These are phyloP conservation scores for Otocyon megalotis DNA, from an alignment of 2,113 vertebrate species.

Conservation along the genomic window DNA sequence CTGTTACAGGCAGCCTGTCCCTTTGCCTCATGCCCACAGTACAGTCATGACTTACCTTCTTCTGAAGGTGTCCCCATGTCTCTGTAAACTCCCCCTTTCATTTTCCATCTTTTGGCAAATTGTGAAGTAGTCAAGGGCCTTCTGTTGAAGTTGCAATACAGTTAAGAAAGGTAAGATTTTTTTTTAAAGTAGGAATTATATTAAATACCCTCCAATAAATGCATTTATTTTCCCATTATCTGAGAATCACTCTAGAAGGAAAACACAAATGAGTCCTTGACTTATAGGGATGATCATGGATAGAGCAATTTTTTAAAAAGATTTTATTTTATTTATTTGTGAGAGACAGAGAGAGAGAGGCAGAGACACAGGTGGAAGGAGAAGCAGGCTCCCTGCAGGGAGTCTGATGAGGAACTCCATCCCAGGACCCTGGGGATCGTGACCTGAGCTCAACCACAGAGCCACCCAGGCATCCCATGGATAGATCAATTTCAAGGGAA, in stretches of 20 bases:
- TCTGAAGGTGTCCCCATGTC: not conserved
- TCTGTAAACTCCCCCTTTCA: not conserved
- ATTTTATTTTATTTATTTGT: no score
- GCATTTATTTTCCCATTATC: not conserved
- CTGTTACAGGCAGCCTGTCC: not conserved
- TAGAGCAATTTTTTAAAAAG: not conserved
- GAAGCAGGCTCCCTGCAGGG: no score
- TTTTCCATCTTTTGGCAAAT: not conserved
- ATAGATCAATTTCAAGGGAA: no score
- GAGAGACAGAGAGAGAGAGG: no score
- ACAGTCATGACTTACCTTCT: rapidly evolving
- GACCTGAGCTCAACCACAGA: no score
- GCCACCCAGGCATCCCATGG: no score
- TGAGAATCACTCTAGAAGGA: not conserved
- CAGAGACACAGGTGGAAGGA: no score
- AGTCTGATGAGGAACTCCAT: no score
- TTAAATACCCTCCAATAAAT: not conserved
- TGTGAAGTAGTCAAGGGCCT: not conserved
- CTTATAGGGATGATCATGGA: not conserved
- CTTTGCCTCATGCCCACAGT: not conserved
- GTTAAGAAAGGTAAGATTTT: not conserved
- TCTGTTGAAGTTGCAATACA: not conserved
- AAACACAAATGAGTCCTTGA: not conserved
- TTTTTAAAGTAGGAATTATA: not conserved
- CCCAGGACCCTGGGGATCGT: no score